Evolutionary conservation across 2,113 vertebrate genomes (phyloP).

Genomic region (Erythrocercus mccallii): DNA sequence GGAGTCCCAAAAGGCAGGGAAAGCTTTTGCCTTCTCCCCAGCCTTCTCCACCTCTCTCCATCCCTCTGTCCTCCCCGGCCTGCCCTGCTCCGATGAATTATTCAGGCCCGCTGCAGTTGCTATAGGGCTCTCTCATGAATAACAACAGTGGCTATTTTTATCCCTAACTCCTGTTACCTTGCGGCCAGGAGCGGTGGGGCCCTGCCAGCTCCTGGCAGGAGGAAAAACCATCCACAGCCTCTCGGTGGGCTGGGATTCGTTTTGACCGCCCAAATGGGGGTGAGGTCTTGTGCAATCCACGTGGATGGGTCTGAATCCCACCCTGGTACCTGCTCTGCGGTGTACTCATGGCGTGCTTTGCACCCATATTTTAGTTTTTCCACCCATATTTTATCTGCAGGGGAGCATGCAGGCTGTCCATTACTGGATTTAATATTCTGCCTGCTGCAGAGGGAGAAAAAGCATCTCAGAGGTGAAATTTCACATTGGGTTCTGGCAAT

Average conservation of each 20-base stretch:
- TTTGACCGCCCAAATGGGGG: neutral
- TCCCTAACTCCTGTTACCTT: slow-evolving; percentile 23
- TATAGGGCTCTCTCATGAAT: neutral
- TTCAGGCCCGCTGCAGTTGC: slow-evolving; percentile 8
- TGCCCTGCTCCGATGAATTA: slow-evolving; percentile 6
- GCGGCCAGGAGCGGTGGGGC: neutral
- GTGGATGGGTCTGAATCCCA: neutral
- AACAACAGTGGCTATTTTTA: slow-evolving; percentile 46
- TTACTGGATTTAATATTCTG: neutral
- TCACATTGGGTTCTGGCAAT: accelerated
- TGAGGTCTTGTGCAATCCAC: neutral
- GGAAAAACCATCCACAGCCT: accelerated
- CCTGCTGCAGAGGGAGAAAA: neutral
- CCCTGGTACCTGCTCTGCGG: neutral
- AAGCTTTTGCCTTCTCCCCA: neutral
- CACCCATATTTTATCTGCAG: neutral
- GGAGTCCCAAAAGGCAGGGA: neutral
- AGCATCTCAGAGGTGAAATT: neutral
- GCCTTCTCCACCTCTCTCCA: neutral
- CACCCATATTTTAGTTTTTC: neutral
- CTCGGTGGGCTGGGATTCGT: neutral
- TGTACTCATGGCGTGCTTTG: accelerated
- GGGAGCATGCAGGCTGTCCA: neutral
- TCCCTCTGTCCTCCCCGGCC: neutral
- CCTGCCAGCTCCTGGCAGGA: neutral